Evolutionary conservation across 2,888 invertebrate species (phyloP).

Genomic region (Subacronicta megacephala): DNA sequence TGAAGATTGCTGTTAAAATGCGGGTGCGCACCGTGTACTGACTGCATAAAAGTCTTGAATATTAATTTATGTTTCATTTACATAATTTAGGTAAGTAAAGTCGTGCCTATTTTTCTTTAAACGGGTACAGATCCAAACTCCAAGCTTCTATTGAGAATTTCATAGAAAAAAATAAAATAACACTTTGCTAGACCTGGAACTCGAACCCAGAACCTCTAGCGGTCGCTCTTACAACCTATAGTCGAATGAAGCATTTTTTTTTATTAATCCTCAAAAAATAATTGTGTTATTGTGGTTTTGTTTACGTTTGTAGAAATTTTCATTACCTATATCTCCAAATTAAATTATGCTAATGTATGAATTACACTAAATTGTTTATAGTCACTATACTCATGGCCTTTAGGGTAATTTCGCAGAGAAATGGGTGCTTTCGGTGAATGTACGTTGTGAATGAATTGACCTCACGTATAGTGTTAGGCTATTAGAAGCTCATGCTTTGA

Average conservation of each 20-base stretch:
- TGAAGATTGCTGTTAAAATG: conserved; percentile 82
- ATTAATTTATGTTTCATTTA: too few species aligned
- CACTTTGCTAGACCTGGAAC: too few species aligned
- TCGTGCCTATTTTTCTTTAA: too few species aligned
- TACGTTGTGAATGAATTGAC: conserved; percentile 31
- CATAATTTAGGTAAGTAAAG: too few species aligned
- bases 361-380: conserved; percentile 1
- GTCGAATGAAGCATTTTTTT: too few species aligned
- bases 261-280: too few species aligned
- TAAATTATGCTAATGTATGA: background rate
- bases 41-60: conserved; percentile 51
- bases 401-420: conserved; percentile 17
- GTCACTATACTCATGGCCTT: conserved; percentile 9
- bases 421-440: conserved; percentile 30
- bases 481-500: conserved; percentile 16
- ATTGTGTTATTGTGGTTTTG: background rate
- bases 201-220: too few species aligned
- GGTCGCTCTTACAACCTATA: too few species aligned
- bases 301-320: background rate
- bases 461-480: conserved; percentile 7
- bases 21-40: conserved; percentile 68
- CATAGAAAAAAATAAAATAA: too few species aligned
- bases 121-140: too few species aligned
- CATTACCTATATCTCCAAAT: background rate
- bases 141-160: too few species aligned